Conservation (phyloP, 2,113 vertebrate genomes). For the Colinus virginianus region DNA sequence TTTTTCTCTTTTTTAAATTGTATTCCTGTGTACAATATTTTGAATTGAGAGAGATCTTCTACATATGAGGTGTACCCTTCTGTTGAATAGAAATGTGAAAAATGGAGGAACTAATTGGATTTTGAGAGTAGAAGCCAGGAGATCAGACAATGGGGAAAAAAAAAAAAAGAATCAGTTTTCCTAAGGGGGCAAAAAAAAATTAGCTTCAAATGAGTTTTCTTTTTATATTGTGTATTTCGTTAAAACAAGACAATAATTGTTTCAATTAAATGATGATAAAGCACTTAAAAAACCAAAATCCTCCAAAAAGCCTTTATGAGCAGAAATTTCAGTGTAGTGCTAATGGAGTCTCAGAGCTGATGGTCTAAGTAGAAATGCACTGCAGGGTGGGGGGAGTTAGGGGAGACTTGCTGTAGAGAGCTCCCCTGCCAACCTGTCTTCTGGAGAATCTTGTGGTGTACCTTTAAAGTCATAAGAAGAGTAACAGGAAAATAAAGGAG, state of each 20-base stretch:
- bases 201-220: not conserved
- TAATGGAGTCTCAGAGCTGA: not conserved
- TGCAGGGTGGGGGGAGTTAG: not conserved
- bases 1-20: not conserved
- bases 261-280: not conserved
- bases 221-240: not conserved
- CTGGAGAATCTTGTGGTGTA: not conserved
- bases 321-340: not conserved
- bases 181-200: not conserved
- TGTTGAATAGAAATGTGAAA: not conserved
- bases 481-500: not conserved
- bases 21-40: not conserved
- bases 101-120: not conserved
- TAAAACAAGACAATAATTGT: not conserved
- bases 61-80: not conserved
- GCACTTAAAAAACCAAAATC: not conserved
- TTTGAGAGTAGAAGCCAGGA: not conserved
- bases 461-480: not conserved
- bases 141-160: not conserved
- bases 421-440: not conserved
- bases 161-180: not conserved
- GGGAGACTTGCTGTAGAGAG: accelerated
- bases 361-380: not conserved
- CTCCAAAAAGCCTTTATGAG: not conserved
- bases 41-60: not conserved